Conservation (phyloP, 2,888 invertebrate genomes). For the Scaptomyza flava region DNA sequence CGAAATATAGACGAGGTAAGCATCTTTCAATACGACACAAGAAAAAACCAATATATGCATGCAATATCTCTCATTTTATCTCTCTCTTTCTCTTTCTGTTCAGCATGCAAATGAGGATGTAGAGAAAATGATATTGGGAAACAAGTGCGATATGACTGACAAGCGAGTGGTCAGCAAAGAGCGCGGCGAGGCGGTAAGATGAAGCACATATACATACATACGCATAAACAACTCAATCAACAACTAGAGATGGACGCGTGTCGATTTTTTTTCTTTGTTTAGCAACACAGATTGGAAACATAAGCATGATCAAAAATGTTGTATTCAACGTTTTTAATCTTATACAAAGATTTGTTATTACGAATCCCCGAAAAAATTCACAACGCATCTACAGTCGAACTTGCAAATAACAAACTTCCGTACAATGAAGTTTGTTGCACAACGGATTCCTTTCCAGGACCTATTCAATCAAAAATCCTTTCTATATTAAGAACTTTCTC, state of each 20-base stretch:
- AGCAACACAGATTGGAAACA: background rate
- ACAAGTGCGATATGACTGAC: slow-evolving; percentile 99
- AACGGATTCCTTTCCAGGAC: too few relatives aligned
- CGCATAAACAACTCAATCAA: slow-evolving; percentile 8
- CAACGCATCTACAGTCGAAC: too few relatives aligned
- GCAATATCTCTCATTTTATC: background rate
- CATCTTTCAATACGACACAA: background rate
- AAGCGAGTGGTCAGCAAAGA: slow-evolving; percentile 96
- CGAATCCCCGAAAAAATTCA: too few relatives aligned
- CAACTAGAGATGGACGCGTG: background rate
- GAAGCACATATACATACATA: background rate
- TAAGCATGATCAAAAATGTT: background rate
- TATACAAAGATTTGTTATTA: too few relatives aligned
- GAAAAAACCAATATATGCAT: background rate
- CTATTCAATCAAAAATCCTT: too few relatives aligned
- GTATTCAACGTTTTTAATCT: too few relatives aligned
- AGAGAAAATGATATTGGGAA: slow-evolving; percentile 99
- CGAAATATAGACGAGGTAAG: slow-evolving; percentile 98
- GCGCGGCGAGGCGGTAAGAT: slow-evolving; percentile 94
- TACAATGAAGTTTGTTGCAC: too few relatives aligned
- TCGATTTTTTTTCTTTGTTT: background rate
- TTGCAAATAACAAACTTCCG: too few relatives aligned
- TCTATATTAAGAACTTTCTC: too few relatives aligned
- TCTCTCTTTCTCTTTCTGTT: slow-evolving; percentile 79
- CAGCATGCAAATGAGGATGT: slow-evolving; percentile 98